Evolutionary conservation across 1,140 invertebrate species (phyloP).

Genomic region (Sitophilus oryzae): DNA sequence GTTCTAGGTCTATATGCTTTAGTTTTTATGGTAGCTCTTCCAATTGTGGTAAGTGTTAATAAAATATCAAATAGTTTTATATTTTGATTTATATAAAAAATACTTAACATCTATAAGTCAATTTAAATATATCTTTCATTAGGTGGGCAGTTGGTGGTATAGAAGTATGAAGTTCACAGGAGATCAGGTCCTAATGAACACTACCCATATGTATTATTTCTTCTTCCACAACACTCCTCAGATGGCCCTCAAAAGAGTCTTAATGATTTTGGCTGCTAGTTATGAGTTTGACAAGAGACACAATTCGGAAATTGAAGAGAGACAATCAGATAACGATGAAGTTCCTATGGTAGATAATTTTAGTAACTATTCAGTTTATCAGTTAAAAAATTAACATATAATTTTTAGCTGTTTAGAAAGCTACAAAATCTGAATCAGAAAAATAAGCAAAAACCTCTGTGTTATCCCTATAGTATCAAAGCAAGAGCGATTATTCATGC

Average conservation of each 20-base stretch:
- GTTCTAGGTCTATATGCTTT: conserved; percentile 92
- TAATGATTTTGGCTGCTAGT: conserved; percentile 94
- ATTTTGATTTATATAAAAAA: conserved; percentile 5
- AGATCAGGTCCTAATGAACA: conserved; percentile 92
- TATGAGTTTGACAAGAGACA: conserved; percentile 93
- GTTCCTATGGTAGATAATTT: conserved; percentile 72
- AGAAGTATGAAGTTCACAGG: conserved; percentile 93
- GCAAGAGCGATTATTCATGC: conserved; percentile 90
- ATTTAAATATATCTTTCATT: conserved; percentile 31
- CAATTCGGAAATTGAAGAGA: conserved; percentile 90
- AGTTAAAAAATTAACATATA: too few relatives aligned
- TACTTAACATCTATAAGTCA: not conserved
- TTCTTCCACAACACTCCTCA: conserved; percentile 93
- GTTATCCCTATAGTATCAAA: conserved; percentile 94
- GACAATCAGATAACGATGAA: conserved; percentile 92
- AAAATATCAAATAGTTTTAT: conserved; percentile 2
- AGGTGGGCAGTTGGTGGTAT: conserved; percentile 98
- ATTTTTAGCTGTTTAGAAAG: conserved; percentile 81
- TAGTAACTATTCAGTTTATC: too few relatives aligned
- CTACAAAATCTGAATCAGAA: conserved; percentile 88
- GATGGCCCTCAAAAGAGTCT: conserved; percentile 89
- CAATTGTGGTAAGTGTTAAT: conserved; percentile 59
- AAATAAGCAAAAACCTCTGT: conserved; percentile 90
- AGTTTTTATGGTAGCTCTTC: conserved; percentile 96
- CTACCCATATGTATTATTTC: conserved; percentile 91